Evolutionary conservation across 1,140 invertebrate species (phyloP), one percentile per base, ranked within the genome.

Genomic region (Aleiodes sp.): DNA sequence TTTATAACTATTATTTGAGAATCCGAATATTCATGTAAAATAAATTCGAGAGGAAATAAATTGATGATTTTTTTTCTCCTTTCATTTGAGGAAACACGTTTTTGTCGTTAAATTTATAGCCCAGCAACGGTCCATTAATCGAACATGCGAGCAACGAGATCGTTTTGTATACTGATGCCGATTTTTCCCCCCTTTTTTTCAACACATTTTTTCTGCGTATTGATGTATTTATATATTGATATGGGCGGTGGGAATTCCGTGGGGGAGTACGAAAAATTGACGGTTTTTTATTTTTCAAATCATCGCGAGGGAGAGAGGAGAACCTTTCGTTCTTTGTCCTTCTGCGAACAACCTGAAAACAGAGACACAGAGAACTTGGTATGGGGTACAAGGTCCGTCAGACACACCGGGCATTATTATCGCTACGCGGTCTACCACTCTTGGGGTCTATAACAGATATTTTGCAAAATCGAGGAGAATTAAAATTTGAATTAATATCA

Each of bases 321-420:
- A 24, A 46, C 28, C 21, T 65, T 65, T 56, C 43, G 16, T 52
- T 43, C 2, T 56, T 65, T 52, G 64, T 65, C 46, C 64, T 65
- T 65, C 43, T 65, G 46, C n/a, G 29, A 31, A 61, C 59, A 35
- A 8, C 14, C 59, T 56, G 26, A 35, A 28, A 46, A 28, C 12
- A 29, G 62, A n/a, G n/a, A n/a, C n/a, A 29, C 39, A 28, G 39
- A 28, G 24, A 41, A 46, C 19, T 16, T 33, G 31, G 46, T 56
- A 65, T 65, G 41, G 56, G 64, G 64, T 35, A 65, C 64, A 65
- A 65, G 65, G 65, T 61, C 35, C 56, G 39, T 63, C 7, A 26
- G 33, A 66, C 14, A 59, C 14, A 59, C n/a, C 26, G 33, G 21
- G 21, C 52, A 59, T 33, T 66, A 59, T 59, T 59, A 56, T 59